Conservation (phyloP, 2,797 vertebrate genomes). For the Acestrorhynchus altus region DNA sequence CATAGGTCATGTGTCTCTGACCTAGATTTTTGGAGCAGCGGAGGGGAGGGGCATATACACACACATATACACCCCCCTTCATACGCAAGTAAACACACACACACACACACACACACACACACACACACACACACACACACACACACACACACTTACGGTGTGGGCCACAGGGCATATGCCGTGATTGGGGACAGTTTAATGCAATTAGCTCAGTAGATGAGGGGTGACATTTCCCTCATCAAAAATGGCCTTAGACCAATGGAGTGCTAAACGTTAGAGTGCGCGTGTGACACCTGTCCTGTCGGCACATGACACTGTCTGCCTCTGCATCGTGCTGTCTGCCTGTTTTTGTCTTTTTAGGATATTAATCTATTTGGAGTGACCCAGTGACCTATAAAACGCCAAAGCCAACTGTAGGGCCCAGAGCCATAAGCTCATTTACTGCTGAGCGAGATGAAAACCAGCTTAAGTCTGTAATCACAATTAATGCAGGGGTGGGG, state of each 20-base stretch:
- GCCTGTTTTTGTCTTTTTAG: slow-evolving; percentile 43
- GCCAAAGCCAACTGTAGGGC: slow-evolving; percentile 69
- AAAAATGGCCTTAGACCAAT: slow-evolving; percentile 24
- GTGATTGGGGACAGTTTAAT: slow-evolving; percentile 55
- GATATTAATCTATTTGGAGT: slow-evolving; percentile 71
- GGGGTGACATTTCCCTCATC: slow-evolving; percentile 39
- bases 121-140: slow-evolving; percentile 21
- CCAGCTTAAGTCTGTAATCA: slow-evolving; percentile 60
- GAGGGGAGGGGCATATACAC: slow-evolving; percentile 60
- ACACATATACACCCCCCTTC: neutral
- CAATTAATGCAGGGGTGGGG: slow-evolving; percentile 46
- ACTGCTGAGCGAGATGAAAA: slow-evolving; percentile 64
- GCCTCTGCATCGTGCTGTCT: slow-evolving; percentile 26
- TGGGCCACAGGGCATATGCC: slow-evolving; percentile 13
- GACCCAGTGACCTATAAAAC: slow-evolving; percentile 77
- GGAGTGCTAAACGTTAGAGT: slow-evolving; percentile 35
- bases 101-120: slow-evolving; percentile 14
- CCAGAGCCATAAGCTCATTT: slow-evolving; percentile 73
- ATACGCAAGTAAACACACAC: neutral
- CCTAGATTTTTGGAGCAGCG: slow-evolving; percentile 60
- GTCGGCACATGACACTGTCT: slow-evolving; percentile 43
- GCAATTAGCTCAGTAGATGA: slow-evolving; percentile 64
- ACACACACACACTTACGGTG: slow-evolving; percentile 34
- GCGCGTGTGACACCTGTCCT: slow-evolving; percentile 49
- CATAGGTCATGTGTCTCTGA: slow-evolving; percentile 61